Conservation (phyloP, 2,888 invertebrate species). For the Acanthococcus lagerstroemiae region DNA sequence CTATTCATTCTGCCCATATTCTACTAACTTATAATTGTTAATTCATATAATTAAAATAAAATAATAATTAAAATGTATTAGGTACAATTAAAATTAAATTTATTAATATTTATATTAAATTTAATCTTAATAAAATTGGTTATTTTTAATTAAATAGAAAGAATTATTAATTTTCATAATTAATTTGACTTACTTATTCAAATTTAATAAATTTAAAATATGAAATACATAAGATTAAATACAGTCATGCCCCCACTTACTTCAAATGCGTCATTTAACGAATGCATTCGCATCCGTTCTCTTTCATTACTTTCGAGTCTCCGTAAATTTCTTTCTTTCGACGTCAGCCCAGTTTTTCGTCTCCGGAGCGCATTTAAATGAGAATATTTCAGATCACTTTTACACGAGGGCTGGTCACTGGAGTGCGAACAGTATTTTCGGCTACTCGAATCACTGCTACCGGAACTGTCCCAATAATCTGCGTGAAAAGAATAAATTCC, state of each 20-base stretch:
- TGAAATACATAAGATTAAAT: no score
- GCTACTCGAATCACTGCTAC: slow-evolving; percentile 9
- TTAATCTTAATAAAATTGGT: no score
- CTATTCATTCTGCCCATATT: no score
- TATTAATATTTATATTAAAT: no score
- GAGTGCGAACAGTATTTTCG: not conserved
- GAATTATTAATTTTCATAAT: no score
- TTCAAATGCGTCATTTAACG: slow-evolving; percentile 82
- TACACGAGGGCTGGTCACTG: not conserved
- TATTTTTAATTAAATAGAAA: no score
- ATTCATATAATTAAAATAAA: no score
- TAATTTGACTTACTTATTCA: no score
- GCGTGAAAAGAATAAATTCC: not conserved
- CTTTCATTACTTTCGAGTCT: slow-evolving; percentile 83
- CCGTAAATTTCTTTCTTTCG: slow-evolving; percentile 73
- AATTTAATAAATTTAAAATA: no score
- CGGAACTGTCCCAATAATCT: slow-evolving; percentile 29
- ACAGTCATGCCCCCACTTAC: slow-evolving; percentile 47
- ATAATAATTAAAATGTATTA: no score
- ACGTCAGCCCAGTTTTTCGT: slow-evolving; percentile 65
- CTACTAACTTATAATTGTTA: no score
- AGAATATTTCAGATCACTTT: slow-evolving; percentile 9
- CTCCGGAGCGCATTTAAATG: slow-evolving; percentile 42
- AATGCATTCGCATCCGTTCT: slow-evolving; percentile 86
- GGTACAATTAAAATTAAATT: no score